A percentile compares a stretch with the other conserved stretches of the same genome.
Conservation (phyloP, 2,113 vertebrate genomes). For the Mirza zaza region DNA sequence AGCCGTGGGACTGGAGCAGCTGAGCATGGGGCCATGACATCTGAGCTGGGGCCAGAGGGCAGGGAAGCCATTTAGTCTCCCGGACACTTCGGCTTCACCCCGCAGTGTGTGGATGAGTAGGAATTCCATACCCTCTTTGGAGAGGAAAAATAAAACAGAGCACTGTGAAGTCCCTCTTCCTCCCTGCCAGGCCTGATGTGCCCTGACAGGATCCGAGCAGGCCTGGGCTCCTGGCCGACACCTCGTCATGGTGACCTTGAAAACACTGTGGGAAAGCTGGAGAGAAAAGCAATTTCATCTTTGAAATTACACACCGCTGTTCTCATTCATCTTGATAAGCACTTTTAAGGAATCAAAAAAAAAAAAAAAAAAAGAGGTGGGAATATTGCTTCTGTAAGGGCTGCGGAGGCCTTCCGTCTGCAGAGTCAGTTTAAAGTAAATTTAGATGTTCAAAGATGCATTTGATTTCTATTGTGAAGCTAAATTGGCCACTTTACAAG, state of each 20-base stretch:
- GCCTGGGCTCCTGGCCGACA: slow-evolving; percentile 70
- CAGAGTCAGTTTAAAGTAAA: slow-evolving; percentile 82
- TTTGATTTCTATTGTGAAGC: slow-evolving; percentile 82
- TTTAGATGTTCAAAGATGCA: slow-evolving; percentile 83
- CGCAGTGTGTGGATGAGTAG: background rate
- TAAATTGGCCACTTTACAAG: slow-evolving; percentile 75
- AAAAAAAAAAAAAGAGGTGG: slow-evolving; percentile 68
- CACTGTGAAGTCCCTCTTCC: slow-evolving; percentile 13
- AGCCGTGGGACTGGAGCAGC: background rate
- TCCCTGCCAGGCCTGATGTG: background rate
- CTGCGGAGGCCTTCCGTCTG: slow-evolving; percentile 75
- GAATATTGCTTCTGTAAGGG: slow-evolving; percentile 81
- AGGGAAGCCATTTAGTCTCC: background rate
- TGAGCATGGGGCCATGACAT: background rate
- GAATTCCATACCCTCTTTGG: slow-evolving; percentile 33
- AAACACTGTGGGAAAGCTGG: slow-evolving; percentile 78
- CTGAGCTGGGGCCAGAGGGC: background rate
- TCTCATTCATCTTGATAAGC: slow-evolving; percentile 90
- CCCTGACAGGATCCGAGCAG: slow-evolving; percentile 60
- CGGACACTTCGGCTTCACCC: background rate
- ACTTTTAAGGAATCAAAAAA: slow-evolving; percentile 84
- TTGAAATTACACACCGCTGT: slow-evolving; percentile 87
- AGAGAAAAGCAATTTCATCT: slow-evolving; percentile 89
- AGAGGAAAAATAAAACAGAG: slow-evolving; percentile 41
- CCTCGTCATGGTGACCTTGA: slow-evolving; percentile 85